Base-by-base conservation (phyloP, 2,888 invertebrate species). In the Choristoneura rosaceana region DNA sequence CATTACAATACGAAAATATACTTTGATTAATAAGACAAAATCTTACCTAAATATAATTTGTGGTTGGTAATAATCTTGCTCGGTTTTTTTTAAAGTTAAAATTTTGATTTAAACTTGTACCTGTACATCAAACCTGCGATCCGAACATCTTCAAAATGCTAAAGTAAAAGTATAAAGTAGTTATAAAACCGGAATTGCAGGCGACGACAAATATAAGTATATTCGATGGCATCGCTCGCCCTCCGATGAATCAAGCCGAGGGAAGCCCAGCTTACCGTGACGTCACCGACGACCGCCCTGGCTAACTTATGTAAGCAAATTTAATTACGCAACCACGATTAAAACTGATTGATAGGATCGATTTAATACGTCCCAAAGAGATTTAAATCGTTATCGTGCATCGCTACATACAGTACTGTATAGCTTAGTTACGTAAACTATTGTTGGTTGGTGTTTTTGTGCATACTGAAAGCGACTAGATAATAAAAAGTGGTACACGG, bases 241-340 rank as follows among this genome's bases (percentile, higher is more conserved):
- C 69, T 59, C 34, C 52, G 70, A 70, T 91, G 91, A 91, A 77
- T 91, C 90, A 91, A 77, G 74, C 63, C 75, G 80, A 90, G 91
- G 90, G 83, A 91, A 90, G 84, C 89, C 91, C 91, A 76, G 70
- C 52, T 61, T 71, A 66, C 66, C 41, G 73, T 89, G 90, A 89
- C 90, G 90, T 89, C 90, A 90, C 69, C 75, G 62, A 58, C 58
- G 62, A 63, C 59, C 63, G 34, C 68, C 58, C 41, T 9, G 55
- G 50, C 50, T 50, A 41, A 71, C 52, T 80, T 80, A 79, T 71
- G 76, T 75, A 80, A 81, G 69, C 55, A 67, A 76, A 59, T 73
- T 69, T 52, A 67, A 59, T 69, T 64, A 69, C 73, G 73, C 50
- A 73, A 73, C 59, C 33, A 25, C 38, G 59, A 64, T 73, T 71